A percentile compares a stretch with the other conserved stretches of the same genome.
phyloP scores from a whole-genome alignment of 2,113 vertebrate genomes.

The Erythrocercus mccallii region DNA sequence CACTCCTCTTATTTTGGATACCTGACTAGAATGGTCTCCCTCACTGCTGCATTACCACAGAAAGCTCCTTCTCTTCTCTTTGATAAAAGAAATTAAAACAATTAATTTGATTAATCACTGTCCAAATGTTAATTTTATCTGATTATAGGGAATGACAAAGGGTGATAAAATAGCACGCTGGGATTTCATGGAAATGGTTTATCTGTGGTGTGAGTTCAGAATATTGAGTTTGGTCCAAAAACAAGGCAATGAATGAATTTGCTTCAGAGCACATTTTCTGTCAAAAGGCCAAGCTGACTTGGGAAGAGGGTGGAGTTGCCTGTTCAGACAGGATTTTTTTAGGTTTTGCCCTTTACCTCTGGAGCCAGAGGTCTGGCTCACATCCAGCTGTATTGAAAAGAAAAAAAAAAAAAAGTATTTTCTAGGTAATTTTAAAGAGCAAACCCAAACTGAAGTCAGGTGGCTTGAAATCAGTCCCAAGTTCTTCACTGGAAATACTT shows the following conservation, averaged over 20 bases:
- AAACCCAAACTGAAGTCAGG: conserved; percentile 76
- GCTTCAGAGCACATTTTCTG: conserved; percentile 76
- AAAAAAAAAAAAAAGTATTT: conserved; percentile 49
- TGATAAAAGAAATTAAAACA: neutral
- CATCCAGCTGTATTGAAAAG: conserved; percentile 64
- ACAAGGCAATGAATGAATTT: conserved; percentile 74
- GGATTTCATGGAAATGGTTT: conserved; percentile 60
- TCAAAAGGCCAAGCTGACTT: conserved; percentile 79
- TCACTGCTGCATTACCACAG: neutral
- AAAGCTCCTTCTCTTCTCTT: neutral
- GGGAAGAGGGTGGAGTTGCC: conserved; percentile 75
- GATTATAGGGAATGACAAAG: conserved; percentile 38
- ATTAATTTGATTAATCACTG: conserved; percentile 16
- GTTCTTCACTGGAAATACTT: conserved; percentile 67
- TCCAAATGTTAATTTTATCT: neutral
- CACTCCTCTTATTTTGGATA: neutral
- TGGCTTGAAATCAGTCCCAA: conserved; percentile 68
- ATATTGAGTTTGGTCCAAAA: conserved; percentile 71
- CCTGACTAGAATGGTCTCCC: neutral
- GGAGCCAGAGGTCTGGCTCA: conserved; percentile 82
- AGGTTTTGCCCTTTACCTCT: conserved; percentile 82
- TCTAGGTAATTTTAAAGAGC: conserved; percentile 75
- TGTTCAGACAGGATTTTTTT: conserved; percentile 80
- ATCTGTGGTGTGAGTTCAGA: conserved; percentile 59
- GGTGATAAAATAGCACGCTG: conserved; percentile 54